Evolutionary conservation across 2,797 vertebrate species (phyloP), one percentile per base, ranked within the genome.

Genomic region (Pseudocheirus occidentalis): DNA sequence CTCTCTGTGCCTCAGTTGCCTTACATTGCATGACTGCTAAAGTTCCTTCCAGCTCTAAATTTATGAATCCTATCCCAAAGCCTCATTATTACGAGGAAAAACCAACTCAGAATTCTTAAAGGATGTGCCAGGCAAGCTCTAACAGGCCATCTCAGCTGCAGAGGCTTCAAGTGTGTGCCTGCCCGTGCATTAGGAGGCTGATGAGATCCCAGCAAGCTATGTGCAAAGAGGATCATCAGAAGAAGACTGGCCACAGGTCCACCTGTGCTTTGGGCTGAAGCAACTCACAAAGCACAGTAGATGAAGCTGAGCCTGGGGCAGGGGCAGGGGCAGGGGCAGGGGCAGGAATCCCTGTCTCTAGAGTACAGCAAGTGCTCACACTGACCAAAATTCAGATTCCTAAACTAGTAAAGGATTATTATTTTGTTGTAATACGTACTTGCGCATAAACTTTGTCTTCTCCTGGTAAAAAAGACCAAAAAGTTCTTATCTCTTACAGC

Each of bases 401-500:
- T 18, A 18, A 73, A 40, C 16, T 16, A 66, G 18, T n/a, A 7
- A 40, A 62, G 13, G 27, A n/a, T 62, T 62, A 14, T 16, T 16
- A 62, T n/a, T 62, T 62, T 62, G 4, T 3, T 31, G 59, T 62
- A 34, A 62, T 13, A 34, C 12, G 16, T 27, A 62, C 3, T 16
- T 27, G 11, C 58, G n/a, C 4, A 34, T 34, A 29, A 58, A 9
- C 13, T 62, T 62, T 34, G 59, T n/a, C 93, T 90, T 87, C 27
- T 91, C 94, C 93, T 87, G 58, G 89, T 62, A 95, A 50, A 89
- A 73, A 95, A 87, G 89, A 91, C 1, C 24, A 57, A 29, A 3
- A 55, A 1, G 14, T 92, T 62, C 93, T 54, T 13, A 3, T n/a
- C 24, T 92, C 59, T 95, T 57, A 50, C 89, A 12, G 40, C 31